phyloP scores from a whole-genome alignment of 2,797 vertebrate species.

The Parotocinclus haroldoi region DNA sequence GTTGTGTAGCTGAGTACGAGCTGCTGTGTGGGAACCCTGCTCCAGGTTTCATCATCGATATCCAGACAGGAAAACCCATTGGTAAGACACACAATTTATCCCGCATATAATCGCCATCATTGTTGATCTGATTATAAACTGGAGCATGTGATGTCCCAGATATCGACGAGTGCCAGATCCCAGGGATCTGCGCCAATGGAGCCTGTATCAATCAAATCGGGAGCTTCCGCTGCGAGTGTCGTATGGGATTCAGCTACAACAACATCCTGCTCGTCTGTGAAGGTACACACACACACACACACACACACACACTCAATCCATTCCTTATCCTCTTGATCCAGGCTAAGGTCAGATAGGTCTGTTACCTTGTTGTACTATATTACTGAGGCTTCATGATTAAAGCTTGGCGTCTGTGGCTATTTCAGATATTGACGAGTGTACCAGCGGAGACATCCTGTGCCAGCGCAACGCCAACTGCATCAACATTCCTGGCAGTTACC shows the following conservation, averaged over 20 bases:
- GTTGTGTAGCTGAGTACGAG: constrained; percentile 80
- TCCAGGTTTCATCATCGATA: constrained; percentile 88
- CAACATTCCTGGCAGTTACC: constrained; percentile 91
- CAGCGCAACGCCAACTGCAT: constrained; percentile 86
- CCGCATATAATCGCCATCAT: neutral
- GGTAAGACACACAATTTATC: constrained; percentile 67
- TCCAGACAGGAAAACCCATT: constrained; percentile 85
- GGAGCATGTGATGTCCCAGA: constrained; percentile 64
- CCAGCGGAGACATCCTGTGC: constrained; percentile 84
- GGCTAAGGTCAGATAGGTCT: too few species aligned
- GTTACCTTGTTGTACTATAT: too few species aligned
- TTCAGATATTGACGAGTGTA: constrained; percentile 90
- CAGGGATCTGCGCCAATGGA: constrained; percentile 83
- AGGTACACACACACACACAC: constrained; percentile 67
- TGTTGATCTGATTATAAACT: neutral
- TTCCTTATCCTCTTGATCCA: too few species aligned
- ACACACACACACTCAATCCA: too few species aligned
- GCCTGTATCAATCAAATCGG: constrained; percentile 93
- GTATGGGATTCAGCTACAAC: constrained; percentile 90
- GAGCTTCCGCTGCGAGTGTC: constrained; percentile 91
- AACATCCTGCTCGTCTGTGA: constrained; percentile 88
- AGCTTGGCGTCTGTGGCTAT: neutral
- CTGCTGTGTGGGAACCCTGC: constrained; percentile 86
- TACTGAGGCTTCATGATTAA: neutral
- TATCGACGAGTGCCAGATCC: constrained; percentile 92